These are phyloP conservation scores for Antigone vipio DNA, from an alignment of 2,113 vertebrate species.

Conservation along the genomic window DNA sequence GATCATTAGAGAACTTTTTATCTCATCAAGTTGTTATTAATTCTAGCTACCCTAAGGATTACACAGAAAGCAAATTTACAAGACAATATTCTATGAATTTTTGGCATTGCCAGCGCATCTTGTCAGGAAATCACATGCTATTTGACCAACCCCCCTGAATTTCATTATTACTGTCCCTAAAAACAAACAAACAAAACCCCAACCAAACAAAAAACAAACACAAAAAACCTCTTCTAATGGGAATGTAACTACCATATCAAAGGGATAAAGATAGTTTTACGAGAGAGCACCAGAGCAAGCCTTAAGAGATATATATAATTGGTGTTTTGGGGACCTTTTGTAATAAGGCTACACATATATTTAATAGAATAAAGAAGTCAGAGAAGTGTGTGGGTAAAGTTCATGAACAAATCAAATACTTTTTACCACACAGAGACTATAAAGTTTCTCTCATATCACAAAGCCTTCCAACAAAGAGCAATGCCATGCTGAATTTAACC, in stretches of 20 bases:
- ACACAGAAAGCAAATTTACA: neutral
- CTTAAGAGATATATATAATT: neutral
- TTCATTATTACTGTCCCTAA: neutral
- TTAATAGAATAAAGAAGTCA: neutral
- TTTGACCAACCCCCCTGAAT: neutral
- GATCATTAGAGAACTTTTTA: neutral
- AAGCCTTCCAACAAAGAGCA: neutral
- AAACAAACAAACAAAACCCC: neutral
- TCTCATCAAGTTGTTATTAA: neutral
- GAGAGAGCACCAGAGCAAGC: neutral
- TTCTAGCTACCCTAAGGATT: neutral
- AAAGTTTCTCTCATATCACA: neutral
- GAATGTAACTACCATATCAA: neutral
- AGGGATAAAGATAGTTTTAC: neutral
- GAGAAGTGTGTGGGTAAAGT: neutral
- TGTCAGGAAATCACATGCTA: neutral
- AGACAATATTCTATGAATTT: neutral
- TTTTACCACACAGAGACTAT: neutral
- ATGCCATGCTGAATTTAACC: neutral
- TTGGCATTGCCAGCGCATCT: neutral
- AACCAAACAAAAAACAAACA: neutral
- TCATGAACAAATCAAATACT: neutral
- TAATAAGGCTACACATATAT: neutral
- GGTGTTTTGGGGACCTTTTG: neutral
- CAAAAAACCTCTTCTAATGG: neutral